A percentile compares a stretch with the other conserved stretches of the same genome.
Evolutionary conservation across 2,797 vertebrate species (phyloP).

Genomic region (Semotilus atromaculatus): DNA sequence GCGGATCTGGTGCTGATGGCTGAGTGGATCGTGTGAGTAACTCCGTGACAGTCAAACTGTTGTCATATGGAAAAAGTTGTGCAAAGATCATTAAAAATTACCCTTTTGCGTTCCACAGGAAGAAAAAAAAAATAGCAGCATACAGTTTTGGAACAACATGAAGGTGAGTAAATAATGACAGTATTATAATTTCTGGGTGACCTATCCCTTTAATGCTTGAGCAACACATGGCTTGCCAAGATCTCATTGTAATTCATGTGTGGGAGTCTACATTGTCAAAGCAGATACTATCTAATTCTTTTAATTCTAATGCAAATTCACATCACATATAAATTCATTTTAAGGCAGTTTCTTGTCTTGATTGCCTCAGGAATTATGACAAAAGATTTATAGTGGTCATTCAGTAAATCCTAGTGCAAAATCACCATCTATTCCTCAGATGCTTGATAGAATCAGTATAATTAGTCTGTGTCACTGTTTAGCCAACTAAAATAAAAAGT

Average conservation of each 20-base stretch:
- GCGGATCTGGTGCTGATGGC: too few species aligned
- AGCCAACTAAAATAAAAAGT: background rate
- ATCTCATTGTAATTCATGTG: slow-evolving; percentile 15
- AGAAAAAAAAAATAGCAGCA: background rate
- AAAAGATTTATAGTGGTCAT: slow-evolving; percentile 1
- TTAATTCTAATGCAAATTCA: background rate
- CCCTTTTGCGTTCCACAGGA: background rate
- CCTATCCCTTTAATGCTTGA: slow-evolving; percentile 6
- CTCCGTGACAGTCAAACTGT: background rate
- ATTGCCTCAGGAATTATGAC: background rate
- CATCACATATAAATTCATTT: slow-evolving; percentile 25
- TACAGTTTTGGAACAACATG: background rate
- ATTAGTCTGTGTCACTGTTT: background rate
- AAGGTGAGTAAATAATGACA: background rate
- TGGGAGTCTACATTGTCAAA: background rate
- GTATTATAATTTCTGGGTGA: background rate
- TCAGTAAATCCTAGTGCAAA: slow-evolving; percentile 3
- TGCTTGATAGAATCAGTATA: background rate
- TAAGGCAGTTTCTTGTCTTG: background rate
- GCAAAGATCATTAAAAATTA: background rate
- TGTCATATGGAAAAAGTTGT: background rate
- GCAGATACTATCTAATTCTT: background rate
- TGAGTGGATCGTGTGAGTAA: too few species aligned
- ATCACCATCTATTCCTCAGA: background rate
- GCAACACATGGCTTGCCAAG: slow-evolving; percentile 10